phyloP scores from a whole-genome alignment of 2,113 vertebrate species.

The Carollia perspicillata region DNA sequence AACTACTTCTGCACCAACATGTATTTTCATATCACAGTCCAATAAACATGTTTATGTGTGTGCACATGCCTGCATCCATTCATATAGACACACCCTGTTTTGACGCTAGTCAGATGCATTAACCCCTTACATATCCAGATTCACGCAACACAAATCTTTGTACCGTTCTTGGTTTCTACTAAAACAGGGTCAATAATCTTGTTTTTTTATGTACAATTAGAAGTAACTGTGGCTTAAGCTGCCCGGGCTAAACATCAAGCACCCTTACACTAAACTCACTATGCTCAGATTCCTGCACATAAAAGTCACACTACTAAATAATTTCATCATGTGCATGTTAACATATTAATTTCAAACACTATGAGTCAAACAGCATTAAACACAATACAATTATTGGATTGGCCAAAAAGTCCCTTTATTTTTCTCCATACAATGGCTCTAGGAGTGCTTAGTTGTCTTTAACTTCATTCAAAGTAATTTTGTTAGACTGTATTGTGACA shows the following conservation, averaged over 20 bases:
- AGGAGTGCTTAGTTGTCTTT: too few relatives aligned
- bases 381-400: not conserved
- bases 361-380: not conserved
- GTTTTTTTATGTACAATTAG: not conserved
- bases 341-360: not conserved
- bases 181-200: not conserved
- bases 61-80: not conserved
- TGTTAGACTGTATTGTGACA: too few relatives aligned
- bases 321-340: not conserved
- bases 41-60: not conserved
- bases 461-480: too few relatives aligned
- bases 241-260: not conserved
- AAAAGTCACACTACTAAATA: conserved; percentile 9
- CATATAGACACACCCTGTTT: not conserved
- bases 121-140: not conserved
- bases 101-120: not conserved
- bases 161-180: not conserved
- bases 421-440: too few relatives aligned
- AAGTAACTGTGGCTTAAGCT: not conserved
- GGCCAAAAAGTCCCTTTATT: too few relatives aligned
- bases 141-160: not conserved
- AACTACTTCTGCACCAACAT: not conserved
- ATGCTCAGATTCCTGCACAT: not conserved
- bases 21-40: not conserved
- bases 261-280: not conserved